Conservation (phyloP, 2,888 invertebrate genomes). For the Xanthorhoe designata region DNA sequence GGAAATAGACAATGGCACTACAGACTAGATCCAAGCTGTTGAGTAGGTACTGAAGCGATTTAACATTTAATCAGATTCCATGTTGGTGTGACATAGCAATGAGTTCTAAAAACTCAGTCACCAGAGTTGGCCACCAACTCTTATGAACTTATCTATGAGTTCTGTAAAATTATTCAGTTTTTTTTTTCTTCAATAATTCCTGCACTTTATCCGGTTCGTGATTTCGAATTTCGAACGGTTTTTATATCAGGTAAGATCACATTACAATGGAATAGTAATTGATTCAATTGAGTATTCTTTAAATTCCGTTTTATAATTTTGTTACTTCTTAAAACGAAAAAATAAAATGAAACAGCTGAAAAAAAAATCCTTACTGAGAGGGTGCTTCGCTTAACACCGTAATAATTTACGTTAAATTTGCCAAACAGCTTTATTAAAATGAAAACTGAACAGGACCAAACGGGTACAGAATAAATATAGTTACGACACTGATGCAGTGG, state of each 20-base stretch:
- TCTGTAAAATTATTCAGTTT: too few species aligned
- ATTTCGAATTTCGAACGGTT: too few species aligned
- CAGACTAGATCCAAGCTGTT: constrained; percentile 6
- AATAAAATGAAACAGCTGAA: constrained; percentile 7
- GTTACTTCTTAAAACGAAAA: background rate
- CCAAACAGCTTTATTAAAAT: constrained; percentile 25
- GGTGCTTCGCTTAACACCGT: constrained; percentile 9
- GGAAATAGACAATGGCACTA: constrained; percentile 17
- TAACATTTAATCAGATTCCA: constrained; percentile 20
- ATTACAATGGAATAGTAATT: too few species aligned
- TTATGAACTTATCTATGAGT: too few species aligned
- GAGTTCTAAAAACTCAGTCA: too few species aligned
- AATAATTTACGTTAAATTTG: constrained; percentile 27
- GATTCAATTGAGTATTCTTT: too few species aligned
- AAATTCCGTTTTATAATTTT: too few species aligned
- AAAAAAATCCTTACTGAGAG: constrained; percentile 13
- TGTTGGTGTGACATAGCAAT: background rate
- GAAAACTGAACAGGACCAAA: constrained; percentile 27
- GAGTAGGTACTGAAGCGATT: constrained; percentile 8
- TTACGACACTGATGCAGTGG: constrained; percentile 10
- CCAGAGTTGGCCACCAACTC: too few species aligned
- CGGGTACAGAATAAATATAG: constrained; percentile 13
- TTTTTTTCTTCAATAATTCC: too few species aligned
- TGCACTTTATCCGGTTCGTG: too few species aligned
- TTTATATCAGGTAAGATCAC: too few species aligned